A percentile compares a stretch with the other conserved stretches of the same genome.
phyloP scores from a whole-genome alignment of 92 coral and sea anemone genomes.

The Palythoa caribaeorum region DNA sequence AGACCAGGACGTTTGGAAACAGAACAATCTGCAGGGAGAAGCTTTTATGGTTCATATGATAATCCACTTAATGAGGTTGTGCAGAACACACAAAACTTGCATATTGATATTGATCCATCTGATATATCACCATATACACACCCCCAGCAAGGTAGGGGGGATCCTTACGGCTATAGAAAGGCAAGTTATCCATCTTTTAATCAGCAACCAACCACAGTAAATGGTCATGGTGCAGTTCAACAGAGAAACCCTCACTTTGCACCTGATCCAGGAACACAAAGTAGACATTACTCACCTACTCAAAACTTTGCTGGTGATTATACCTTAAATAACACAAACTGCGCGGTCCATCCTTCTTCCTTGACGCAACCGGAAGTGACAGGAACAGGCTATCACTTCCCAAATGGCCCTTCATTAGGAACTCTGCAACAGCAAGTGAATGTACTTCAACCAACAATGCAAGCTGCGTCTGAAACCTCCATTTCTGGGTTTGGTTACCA shows the following conservation, averaged over 20 bases:
- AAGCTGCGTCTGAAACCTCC: not conserved
- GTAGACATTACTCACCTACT: not conserved
- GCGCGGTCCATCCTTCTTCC: not conserved
- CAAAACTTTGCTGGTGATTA: not conserved
- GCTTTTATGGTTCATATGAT: not conserved
- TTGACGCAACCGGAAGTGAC: not conserved
- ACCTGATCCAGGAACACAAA: not conserved
- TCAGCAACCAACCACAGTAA: not conserved
- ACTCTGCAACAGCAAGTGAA: not conserved
- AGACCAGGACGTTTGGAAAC: not conserved
- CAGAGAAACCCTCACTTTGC: not conserved
- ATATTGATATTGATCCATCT: not conserved
- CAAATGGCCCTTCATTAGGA: conserved; percentile 8
- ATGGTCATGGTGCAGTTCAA: not conserved
- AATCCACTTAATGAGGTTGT: conserved; percentile 25
- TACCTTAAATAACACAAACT: not conserved
- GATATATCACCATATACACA: not conserved
- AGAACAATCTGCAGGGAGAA: not conserved
- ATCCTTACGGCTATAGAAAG: not conserved
- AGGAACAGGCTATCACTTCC: not conserved
- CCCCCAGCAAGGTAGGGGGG: not conserved
- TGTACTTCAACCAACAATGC: not conserved
- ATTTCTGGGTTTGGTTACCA: not conserved
- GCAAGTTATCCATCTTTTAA: not conserved
- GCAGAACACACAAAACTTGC: conserved; percentile 11